Base-by-base conservation (phyloP, 92 coral and sea anemone species). In the Porites divaricata region DNA sequence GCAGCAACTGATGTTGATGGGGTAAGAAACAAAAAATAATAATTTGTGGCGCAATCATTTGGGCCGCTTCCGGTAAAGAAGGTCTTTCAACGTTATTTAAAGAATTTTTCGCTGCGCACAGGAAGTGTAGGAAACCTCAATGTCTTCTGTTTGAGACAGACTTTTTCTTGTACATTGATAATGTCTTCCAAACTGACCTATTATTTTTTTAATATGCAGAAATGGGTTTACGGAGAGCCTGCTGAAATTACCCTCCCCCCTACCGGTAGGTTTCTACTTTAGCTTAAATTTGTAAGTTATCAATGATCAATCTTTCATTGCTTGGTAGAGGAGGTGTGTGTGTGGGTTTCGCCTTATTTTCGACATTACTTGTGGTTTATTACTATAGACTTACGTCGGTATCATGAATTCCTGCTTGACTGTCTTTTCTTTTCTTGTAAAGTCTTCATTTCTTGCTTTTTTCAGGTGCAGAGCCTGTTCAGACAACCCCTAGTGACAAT, bases 1-100 rank as follows among this genome's bases (percentile, higher is more conserved):
- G 99, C 94, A 24, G 93, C 88, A 12, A 86, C 75, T 21, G 85
- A 75, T 14, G 69, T 13, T 35, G 16, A 84, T 24, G 96, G 95
- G 92, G 98, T 94, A 68, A 77, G 95, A 51, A 23, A 51, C 9
- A 26, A 15, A 9, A 11, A 2, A 0, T 0, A 15, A 54, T 11
- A 54, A 54, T 54, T 54, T 54, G 16, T 11, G 59, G 59, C 16
- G 59, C 45, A 6, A 35, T 0, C 45, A 15, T 0, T 54, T 15
- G 12, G 59, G 16, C 13, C 59, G 2, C 59, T 9, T 54, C 16
- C 17, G 14, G 14, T 2, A 54, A 15, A 54, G 59, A 53, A 10
- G 45, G 45, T 35, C 45, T 35, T 35, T 5, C 45, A 35, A 4
- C 45, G 4, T 35, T 35, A 35, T 35, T 35, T 35, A 35, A 35